Conservation (phyloP, 2,797 vertebrate species). For the Cirrhinus mrigala region DNA sequence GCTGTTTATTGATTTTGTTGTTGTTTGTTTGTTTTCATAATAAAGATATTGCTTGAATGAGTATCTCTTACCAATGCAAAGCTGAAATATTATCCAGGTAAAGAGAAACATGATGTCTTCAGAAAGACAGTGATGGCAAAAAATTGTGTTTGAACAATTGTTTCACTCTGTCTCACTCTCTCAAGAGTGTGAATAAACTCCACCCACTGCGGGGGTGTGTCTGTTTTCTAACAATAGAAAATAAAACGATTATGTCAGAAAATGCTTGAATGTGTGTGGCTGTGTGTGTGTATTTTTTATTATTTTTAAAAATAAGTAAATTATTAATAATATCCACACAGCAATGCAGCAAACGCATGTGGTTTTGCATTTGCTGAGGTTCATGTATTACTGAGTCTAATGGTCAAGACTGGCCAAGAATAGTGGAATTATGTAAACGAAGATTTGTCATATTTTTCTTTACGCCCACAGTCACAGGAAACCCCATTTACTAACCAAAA, state of each 20-base stretch:
- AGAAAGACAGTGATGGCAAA: not conserved
- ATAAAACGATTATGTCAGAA: not conserved
- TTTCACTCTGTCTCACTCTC: too few species aligned
- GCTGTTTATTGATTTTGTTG: too few species aligned
- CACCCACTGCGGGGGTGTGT: not conserved
- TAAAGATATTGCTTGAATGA: not conserved
- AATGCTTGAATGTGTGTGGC: not conserved
- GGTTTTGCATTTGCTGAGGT: too few species aligned
- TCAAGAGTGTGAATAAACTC: not conserved
- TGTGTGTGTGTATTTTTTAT: too few species aligned
- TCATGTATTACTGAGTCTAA: too few species aligned
- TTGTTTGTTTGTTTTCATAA: not conserved
- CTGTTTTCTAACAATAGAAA: not conserved
- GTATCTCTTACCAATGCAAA: not conserved
- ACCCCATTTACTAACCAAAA: too few species aligned
- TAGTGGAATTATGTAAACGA: too few species aligned
- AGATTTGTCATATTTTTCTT: too few species aligned
- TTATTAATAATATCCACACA: not conserved
- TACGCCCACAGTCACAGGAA: too few species aligned
- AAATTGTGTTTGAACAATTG: too few species aligned
- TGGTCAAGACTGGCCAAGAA: too few species aligned
- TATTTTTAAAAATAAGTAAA: too few species aligned
- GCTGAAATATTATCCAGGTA: not conserved
- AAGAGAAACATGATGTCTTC: constrained; percentile 9
- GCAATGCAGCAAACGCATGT: not conserved